Conservation (phyloP, 1,140 invertebrate genomes). For the Mylabris phalerata region DNA sequence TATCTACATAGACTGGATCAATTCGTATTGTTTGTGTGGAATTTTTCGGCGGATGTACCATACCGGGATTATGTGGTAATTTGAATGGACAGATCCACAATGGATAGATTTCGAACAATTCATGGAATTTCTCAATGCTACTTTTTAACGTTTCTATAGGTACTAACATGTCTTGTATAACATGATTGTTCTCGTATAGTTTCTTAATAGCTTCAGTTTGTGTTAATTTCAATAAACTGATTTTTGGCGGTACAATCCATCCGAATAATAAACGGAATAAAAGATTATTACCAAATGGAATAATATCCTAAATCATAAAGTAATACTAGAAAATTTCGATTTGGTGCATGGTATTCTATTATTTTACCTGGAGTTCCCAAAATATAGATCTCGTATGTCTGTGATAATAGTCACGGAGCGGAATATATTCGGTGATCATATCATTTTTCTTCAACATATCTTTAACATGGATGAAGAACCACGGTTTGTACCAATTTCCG, state of each 20-base stretch:
- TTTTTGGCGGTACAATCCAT: conserved; percentile 77
- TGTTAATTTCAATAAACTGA: conserved; percentile 75
- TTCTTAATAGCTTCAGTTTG: conserved; percentile 65
- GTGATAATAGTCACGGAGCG: conserved; percentile 75
- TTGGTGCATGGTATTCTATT: too few species aligned
- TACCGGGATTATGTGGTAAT: conserved; percentile 60
- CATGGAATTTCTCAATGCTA: conserved; percentile 58
- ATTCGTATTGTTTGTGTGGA: conserved; percentile 35
- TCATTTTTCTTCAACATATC: conserved; percentile 42
- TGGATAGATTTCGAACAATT: conserved; percentile 70
- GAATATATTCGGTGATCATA: conserved; percentile 61
- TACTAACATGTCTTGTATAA: conserved; percentile 81
- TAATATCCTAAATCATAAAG: conserved; percentile 60
- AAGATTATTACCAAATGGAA: conserved; percentile 76
- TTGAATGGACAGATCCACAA: conserved; percentile 80
- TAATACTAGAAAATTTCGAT: background rate
- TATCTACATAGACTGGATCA: conserved; percentile 65
- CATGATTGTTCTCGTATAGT: conserved; percentile 70
- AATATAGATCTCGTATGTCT: conserved; percentile 73
- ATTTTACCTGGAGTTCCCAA: conserved; percentile 68
- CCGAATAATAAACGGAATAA: conserved; percentile 69
- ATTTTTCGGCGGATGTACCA: conserved; percentile 51
- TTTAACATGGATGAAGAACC: conserved; percentile 78
- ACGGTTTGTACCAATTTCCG: conserved; percentile 72
- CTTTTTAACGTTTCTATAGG: conserved; percentile 57